These are phyloP conservation scores for Eurypyga helias DNA, from an alignment of 2,113 vertebrate species.

Conservation along the genomic window DNA sequence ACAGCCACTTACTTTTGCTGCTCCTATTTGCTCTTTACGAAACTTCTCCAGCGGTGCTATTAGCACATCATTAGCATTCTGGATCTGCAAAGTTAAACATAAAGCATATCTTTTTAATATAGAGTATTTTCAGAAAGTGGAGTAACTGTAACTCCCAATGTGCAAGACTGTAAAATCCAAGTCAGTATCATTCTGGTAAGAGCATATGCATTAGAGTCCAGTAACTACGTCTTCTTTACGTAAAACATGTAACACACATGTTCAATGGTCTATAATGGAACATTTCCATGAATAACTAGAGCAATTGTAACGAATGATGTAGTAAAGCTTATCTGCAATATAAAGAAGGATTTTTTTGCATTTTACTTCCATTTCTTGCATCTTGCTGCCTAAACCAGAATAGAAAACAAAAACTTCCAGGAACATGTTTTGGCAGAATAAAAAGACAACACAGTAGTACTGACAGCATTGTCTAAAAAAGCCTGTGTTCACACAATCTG, in stretches of 20 bases:
- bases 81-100: constrained; percentile 87
- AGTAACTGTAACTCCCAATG: background rate
- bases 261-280: background rate
- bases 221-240: background rate
- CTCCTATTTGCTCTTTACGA: constrained; percentile 96
- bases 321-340: background rate
- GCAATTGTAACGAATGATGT: background rate
- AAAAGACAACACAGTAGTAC: background rate
- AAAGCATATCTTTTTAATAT: constrained; percentile 32
- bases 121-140: background rate
- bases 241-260: background rate
- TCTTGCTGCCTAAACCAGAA: background rate
- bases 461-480: background rate
- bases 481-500: background rate
- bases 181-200: background rate
- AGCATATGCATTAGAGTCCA: background rate
- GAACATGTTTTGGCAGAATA: background rate
- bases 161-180: background rate
- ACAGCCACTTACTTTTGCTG: constrained; percentile 91
- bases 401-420: background rate
- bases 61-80: constrained; percentile 96
- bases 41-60: constrained; percentile 97
- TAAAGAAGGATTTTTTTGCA: background rate
- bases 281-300: background rate
- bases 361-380: background rate